Base-by-base conservation (phyloP, 2,113 vertebrate genomes). In the Morone saxatilis region DNA sequence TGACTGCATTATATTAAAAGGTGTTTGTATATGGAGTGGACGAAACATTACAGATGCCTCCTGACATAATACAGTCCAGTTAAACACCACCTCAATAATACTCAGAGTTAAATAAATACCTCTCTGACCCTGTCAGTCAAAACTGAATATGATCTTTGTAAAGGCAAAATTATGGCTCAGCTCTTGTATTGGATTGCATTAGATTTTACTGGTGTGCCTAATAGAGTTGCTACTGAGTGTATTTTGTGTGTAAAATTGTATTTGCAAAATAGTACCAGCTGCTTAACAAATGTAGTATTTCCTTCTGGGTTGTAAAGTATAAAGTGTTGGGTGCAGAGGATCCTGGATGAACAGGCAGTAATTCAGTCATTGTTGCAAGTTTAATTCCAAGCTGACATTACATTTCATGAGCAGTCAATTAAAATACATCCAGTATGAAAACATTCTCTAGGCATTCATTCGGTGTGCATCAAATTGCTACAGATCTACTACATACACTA, bases 381-480 rank as follows among this genome's bases (percentile, higher is more conserved):
- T 94, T 93, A 84, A 87, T 94, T 91, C 69, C 70, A 90, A 56
- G 85, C 89, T 86, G 48, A 85, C 60, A 51, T 89, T 87, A 81
- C 80, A 89, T 87, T 87, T 90, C 68, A 90, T 81, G 70, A 89
- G 87, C 88, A 93, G 67, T 94, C 84, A 25, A 36, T 87, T 92
- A 78, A 91, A 93, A 89, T 86, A 54, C 84, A 91, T 92, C 85
- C 79, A 84, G 89, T 90, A 91, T 71, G 85, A 93, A 92, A 93
- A 91, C 88, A 89, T 89, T 91, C 78, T 85, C 73, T 17, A 80
- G 76, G 88, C 91, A 94, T 93, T 91, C 89, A 78, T 87, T 91
- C 88, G 48, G 74, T 85, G 86, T 84, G 87, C 88, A 90, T 88
- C 78, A 86, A 80, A 80, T 82, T 45, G 69, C 90, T 91, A 93